Evolutionary conservation across 2,888 invertebrate genomes (phyloP).

Genomic region (Lepas anatifera): DNA sequence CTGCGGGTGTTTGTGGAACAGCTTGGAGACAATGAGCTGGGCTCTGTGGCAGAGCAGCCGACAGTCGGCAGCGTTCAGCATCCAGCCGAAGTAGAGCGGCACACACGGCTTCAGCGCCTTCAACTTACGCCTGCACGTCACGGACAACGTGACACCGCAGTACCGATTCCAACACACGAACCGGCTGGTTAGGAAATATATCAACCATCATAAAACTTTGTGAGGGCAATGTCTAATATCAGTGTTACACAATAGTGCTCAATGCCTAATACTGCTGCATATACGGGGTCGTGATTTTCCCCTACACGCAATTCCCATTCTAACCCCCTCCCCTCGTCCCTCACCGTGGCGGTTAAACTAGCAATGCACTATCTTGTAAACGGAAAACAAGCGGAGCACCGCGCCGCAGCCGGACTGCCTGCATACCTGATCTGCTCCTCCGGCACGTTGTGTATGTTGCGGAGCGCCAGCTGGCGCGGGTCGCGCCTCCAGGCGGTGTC

Average conservation of each 20-base stretch:
- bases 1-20: conserved; percentile 15
- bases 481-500: conserved; percentile 32
- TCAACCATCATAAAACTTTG: no score
- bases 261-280: no score
- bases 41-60: conserved; percentile 19
- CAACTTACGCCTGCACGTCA: conserved; percentile 2
- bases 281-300: no score
- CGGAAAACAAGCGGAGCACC: not conserved
- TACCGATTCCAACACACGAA: no score
- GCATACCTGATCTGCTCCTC: conserved; percentile 16
- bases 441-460: conserved; percentile 21
- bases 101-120: conserved; percentile 15
- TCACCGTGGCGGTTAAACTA: no score
- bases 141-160: no score
- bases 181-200: no score
- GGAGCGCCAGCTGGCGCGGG: conserved; percentile 28
- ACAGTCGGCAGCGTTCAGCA: conserved; percentile 26
- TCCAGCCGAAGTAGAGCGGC: conserved; percentile 27
- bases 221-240: no score
- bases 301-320: no score
- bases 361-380: no score
- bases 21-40: conserved; percentile 16
- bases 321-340: no score
- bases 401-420: not conserved
- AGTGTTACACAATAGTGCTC: no score